phyloP scores from a whole-genome alignment of 2,888 invertebrate genomes.

The Caenorhabditis becei region DNA sequence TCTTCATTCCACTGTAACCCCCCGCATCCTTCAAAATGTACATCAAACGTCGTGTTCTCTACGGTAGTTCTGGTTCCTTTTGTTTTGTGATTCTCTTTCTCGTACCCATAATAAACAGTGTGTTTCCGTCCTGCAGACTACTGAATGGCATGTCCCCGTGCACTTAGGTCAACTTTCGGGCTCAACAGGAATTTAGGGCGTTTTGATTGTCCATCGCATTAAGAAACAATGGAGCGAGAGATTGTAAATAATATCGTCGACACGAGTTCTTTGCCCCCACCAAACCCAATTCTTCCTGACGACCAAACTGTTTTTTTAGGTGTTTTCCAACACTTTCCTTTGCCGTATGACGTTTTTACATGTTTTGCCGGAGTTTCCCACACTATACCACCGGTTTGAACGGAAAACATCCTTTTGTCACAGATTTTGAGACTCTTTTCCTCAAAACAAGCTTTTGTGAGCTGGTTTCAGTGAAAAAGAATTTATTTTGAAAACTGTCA shows the following conservation, averaged over 20 bases:
- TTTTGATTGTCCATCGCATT: slow-evolving; percentile 61
- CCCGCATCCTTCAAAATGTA: background rate
- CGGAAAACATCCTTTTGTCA: too few relatives aligned
- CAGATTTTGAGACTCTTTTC: too few relatives aligned
- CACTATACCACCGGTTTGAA: too few relatives aligned
- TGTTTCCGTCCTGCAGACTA: background rate
- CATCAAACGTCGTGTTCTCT: background rate
- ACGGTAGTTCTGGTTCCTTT: too few relatives aligned
- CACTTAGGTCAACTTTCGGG: slow-evolving; percentile 35
- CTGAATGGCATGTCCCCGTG: background rate
- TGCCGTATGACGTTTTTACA: background rate
- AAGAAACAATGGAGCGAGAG: slow-evolving; percentile 45
- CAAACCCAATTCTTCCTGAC: slow-evolving; percentile 9
- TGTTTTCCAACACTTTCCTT: background rate
- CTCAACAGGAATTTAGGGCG: slow-evolving; percentile 54
- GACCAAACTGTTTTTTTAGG: background rate
- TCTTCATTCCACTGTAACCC: background rate
- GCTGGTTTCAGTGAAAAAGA: too few relatives aligned
- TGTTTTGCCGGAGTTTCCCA: too few relatives aligned
- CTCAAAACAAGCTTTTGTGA: too few relatives aligned
- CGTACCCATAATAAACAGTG: background rate
- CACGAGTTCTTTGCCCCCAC: slow-evolving; percentile 28
- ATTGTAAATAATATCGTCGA: slow-evolving; percentile 55
- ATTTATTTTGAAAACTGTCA: too few relatives aligned
- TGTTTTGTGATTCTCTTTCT: background rate